Evolutionary conservation across 1,140 invertebrate species (phyloP).

Genomic region (Lordiphosa collinella): DNA sequence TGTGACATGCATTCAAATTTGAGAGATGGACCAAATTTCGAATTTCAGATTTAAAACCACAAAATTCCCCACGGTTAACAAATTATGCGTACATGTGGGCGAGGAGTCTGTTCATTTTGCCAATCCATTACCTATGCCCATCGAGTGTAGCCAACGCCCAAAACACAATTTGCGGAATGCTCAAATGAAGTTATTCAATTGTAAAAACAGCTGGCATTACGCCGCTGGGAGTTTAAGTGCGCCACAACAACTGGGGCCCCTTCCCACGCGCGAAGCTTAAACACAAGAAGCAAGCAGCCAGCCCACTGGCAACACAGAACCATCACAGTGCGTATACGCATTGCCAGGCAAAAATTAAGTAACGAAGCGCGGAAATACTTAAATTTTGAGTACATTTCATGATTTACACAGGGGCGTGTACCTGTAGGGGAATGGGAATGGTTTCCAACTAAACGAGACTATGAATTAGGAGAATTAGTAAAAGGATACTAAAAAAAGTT

Average conservation of each 20-base stretch:
- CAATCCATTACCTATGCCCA: conserved; percentile 23
- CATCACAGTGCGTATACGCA: conserved; percentile 52
- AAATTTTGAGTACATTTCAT: conserved; percentile 32
- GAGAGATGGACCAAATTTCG: not conserved
- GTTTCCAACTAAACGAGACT: too few species aligned
- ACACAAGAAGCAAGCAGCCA: conserved; percentile 1
- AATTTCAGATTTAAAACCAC: conserved; percentile 29
- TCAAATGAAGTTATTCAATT: conserved; percentile 74
- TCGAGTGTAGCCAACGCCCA: conserved; percentile 31
- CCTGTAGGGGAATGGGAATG: too few species aligned
- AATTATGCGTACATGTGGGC: conserved; percentile 37
- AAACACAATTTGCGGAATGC: conserved; percentile 60
- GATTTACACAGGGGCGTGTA: not conserved
- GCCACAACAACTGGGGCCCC: conserved; percentile 4
- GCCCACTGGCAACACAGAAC: not conserved
- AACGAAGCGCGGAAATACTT: conserved; percentile 38
- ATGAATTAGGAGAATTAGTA: too few species aligned
- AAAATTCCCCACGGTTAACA: conserved; percentile 24
- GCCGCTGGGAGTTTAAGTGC: conserved; percentile 46
- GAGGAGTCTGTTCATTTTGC: conserved; percentile 15
- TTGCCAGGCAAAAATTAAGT: conserved; percentile 36
- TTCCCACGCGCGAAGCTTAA: conserved; percentile 2
- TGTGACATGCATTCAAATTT: conserved; percentile 39
- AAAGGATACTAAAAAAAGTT: too few species aligned
- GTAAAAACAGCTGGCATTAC: conserved; percentile 69